These are phyloP conservation scores for Masnerella sp. DNA, from an alignment of 2,888 invertebrate species.

Conservation along the genomic window DNA sequence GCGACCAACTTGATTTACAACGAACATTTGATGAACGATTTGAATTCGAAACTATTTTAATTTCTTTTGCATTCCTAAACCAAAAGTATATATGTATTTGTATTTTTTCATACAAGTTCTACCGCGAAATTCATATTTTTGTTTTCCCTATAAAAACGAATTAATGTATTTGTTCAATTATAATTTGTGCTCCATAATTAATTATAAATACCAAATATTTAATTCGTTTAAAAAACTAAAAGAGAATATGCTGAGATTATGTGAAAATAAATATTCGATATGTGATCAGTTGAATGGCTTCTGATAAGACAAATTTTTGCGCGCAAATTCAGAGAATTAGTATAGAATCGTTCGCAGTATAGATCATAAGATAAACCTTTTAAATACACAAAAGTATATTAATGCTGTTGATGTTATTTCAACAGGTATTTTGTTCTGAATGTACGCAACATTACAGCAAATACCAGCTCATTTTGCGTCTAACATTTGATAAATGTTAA, in stretches of 20 bases:
- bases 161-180: no score
- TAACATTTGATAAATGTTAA: neutral
- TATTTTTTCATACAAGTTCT: neutral
- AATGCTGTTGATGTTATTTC: constrained; percentile 1
- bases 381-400: constrained; percentile 11
- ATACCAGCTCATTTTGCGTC: neutral
- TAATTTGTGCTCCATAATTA: no score
- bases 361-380: constrained; percentile 23
- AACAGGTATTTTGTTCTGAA: neutral
- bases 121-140: neutral
- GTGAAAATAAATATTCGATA: constrained; percentile 25
- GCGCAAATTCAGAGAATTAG: constrained; percentile 7
- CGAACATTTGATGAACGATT: constrained; percentile 1
- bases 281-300: constrained; percentile 20
- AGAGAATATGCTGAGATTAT: constrained; percentile 11
- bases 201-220: constrained; percentile 3
- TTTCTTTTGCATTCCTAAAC: neutral
- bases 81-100: no score
- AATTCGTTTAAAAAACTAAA: neutral
- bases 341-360: constrained; percentile 9
- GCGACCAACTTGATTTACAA: constrained; percentile 15
- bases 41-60: constrained; percentile 3
- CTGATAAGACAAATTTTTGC: constrained; percentile 10
- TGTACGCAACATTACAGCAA: no score
- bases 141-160: no score